Evolutionary conservation across 2,888 invertebrate genomes (phyloP), one percentile per base, ranked within the genome.

Genomic region (Drosophila sordidula): DNA sequence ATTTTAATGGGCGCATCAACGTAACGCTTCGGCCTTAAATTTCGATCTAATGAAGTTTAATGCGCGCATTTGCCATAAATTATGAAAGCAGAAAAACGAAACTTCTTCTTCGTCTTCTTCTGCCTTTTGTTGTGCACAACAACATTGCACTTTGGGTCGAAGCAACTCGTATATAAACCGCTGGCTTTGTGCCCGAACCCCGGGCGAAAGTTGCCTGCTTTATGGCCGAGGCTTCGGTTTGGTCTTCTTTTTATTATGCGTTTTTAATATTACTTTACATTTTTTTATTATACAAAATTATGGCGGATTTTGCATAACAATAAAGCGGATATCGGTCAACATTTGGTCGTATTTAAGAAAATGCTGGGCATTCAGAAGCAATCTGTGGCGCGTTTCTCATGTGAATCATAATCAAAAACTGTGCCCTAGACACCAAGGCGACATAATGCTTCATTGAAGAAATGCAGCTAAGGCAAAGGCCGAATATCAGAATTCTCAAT

Each of bases 21-120:
- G 78, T 75, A 75, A 79, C 76, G 83, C 83, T 75, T 71, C 55
- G 80, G 80, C 77, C 72, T 84, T 82, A 78, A 80, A 89, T 89
- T 89, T 89, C 75, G 78, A 81, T 84, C 80, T 81, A 87, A 85
- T 87, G 80, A 87, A 85, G 78, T 89, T 87, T 82, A 82, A 89
- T 82, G 89, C 78, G 70, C 73, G 71, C 87, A 89, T 84, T 89
- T 84, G 84, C 84, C 89, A 89, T 89, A 84, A 89, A 84, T 84
- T 87, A 84, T 84, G 65, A 58, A 45, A 51, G 42, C 16, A 67
- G 67, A 42, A 51, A 75, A 54, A 47, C 51, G 39, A 70, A 74
- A 77, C 57, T 65, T 63, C 72, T 66, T 12, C 46, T 46, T 14
- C 16, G 12, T 18, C 63, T 14, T 25, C 62, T 64, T 58, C 55